Conservation (phyloP, 2,888 invertebrate species). For the Aphidoletes aphidimyza region DNA sequence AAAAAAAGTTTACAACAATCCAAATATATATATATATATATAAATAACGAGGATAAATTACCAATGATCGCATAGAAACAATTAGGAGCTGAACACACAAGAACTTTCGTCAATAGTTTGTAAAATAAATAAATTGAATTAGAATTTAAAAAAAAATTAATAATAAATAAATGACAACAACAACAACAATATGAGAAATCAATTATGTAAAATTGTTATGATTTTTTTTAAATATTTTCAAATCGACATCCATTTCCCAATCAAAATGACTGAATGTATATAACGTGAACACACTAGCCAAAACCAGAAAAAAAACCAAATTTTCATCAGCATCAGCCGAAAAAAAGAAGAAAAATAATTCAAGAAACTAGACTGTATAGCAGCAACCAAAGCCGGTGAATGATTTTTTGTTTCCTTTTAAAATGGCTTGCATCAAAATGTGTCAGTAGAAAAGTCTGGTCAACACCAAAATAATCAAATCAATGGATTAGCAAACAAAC, state of each 20-base stretch:
- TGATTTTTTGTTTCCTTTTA: too few relatives aligned
- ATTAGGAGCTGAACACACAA: neutral
- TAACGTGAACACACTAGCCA: neutral
- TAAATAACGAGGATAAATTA: neutral
- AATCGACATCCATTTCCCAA: constrained; percentile 12
- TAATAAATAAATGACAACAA: neutral
- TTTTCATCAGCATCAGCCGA: neutral
- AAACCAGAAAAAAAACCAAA: neutral
- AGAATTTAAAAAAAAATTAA: too few relatives aligned
- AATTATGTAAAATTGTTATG: constrained; percentile 28
- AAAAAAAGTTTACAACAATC: neutral
- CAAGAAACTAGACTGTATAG: too few relatives aligned
- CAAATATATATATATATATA: too few relatives aligned
- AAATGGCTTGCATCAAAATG: neutral
- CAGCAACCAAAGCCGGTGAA: too few relatives aligned
- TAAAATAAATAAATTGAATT: too few relatives aligned
- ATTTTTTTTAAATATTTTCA: neutral
- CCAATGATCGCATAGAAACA: constrained; percentile 1
- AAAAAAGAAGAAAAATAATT: neutral
- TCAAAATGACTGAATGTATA: constrained; percentile 11
- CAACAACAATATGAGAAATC: neutral
- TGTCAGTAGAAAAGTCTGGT: neutral
- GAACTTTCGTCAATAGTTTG: constrained; percentile 12
- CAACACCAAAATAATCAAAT: neutral
- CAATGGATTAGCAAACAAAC: neutral